Evolutionary conservation across 2,797 vertebrate species (phyloP).

Genomic region (Hyperoplus immaculatus): DNA sequence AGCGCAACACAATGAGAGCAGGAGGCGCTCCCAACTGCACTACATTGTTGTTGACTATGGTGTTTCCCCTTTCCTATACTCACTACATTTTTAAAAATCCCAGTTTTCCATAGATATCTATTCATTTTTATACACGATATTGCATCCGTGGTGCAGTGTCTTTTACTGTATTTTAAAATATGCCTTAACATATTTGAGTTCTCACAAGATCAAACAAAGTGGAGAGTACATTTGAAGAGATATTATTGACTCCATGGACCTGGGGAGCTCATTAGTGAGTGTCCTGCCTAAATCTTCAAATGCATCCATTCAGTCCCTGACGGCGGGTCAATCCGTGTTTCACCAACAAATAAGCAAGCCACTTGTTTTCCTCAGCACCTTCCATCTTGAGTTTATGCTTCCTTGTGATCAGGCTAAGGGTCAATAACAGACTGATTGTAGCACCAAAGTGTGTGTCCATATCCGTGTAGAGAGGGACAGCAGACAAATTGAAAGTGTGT

Average conservation of each 20-base stretch:
- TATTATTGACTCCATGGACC: slow-evolving; percentile 10
- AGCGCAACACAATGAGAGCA: no score
- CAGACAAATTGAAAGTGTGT: slow-evolving; percentile 13
- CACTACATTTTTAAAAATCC: not conserved
- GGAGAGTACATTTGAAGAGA: not conserved
- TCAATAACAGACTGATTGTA: slow-evolving; percentile 40
- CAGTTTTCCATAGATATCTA: not conserved
- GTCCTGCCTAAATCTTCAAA: slow-evolving; percentile 14
- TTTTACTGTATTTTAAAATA: not conserved
- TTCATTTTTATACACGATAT: not conserved
- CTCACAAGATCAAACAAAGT: not conserved
- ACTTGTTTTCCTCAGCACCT: slow-evolving; percentile 24
- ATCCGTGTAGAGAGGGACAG: slow-evolving; percentile 11
- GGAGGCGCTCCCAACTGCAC: no score
- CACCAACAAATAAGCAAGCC: slow-evolving; percentile 40
- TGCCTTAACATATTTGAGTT: not conserved
- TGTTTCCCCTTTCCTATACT: no score
- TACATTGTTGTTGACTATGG: no score
- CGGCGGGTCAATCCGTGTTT: slow-evolving; percentile 29
- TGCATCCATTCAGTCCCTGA: slow-evolving; percentile 1
- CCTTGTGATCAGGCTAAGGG: slow-evolving; percentile 39
- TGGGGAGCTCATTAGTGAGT: slow-evolving; percentile 25
- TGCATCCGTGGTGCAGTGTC: not conserved
- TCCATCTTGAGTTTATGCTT: not conserved
- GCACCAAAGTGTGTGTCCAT: slow-evolving; percentile 23